These are phyloP conservation scores for Botrylloides violaceus DNA, from an alignment of 23 tunicate genomes.

Conservation along the genomic window DNA sequence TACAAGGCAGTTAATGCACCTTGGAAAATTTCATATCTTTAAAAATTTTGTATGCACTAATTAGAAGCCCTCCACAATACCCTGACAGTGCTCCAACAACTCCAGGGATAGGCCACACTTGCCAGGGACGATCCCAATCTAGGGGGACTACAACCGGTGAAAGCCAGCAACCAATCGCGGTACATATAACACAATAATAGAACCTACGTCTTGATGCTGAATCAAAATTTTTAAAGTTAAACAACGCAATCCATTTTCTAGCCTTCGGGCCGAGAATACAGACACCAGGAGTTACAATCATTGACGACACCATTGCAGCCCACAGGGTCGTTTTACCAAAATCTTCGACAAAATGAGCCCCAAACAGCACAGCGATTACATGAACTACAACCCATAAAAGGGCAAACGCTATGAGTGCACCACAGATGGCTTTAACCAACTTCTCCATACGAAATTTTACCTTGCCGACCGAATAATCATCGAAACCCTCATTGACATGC, in stretches of 20 bases:
- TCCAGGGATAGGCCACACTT: slow-evolving; percentile 84
- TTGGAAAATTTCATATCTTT: slow-evolving; percentile 47
- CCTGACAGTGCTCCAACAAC: slow-evolving; percentile 62
- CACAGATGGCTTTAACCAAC: background rate
- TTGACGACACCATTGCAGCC: slow-evolving; percentile 44
- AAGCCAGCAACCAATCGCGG: slow-evolving; percentile 66
- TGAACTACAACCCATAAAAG: slow-evolving; percentile 36
- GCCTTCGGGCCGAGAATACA: slow-evolving; percentile 46
- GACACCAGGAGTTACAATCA: slow-evolving; percentile 39
- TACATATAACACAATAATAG: slow-evolving; percentile 26
- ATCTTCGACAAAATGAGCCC: slow-evolving; percentile 46
- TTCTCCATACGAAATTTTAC: background rate
- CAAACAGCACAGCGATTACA: slow-evolving; percentile 52
- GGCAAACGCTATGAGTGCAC: slow-evolving; percentile 12
- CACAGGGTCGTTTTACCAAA: slow-evolving; percentile 58
- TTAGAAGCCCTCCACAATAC: slow-evolving; percentile 27
- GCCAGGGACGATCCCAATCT: slow-evolving; percentile 97
- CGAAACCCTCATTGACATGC: background rate
- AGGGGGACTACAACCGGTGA: slow-evolving; percentile 71
- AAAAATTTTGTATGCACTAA: slow-evolving; percentile 27
- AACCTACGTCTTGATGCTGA: slow-evolving; percentile 11
- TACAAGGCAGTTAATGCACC: slow-evolving; percentile 25
- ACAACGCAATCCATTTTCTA: slow-evolving; percentile 19
- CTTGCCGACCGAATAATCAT: background rate
- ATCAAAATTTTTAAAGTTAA: slow-evolving; percentile 18